Evolutionary conservation across 2,888 invertebrate species (phyloP).

Genomic region (Ophioninae sp.): DNA sequence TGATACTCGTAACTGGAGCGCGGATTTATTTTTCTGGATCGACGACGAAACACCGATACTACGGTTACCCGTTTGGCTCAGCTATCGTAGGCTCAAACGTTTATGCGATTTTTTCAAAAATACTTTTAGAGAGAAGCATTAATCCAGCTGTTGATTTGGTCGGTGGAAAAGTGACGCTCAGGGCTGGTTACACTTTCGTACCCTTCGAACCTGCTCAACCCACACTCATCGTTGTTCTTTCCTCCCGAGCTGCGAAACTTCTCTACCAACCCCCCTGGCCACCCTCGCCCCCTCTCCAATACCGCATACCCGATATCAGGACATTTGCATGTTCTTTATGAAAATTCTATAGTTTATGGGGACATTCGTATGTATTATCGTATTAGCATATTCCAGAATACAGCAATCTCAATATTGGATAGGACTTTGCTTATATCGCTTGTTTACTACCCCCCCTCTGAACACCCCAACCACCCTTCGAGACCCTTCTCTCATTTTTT

Average conservation of each 20-base stretch:
- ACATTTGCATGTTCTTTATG: constrained; percentile 81
- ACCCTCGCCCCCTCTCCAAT: too few relatives aligned
- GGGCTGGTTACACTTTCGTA: constrained; percentile 18
- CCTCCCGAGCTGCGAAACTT: constrained; percentile 35
- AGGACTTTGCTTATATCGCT: constrained; percentile 76
- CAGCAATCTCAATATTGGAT: constrained; percentile 81
- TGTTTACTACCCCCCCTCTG: constrained; percentile 78
- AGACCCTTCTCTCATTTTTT: constrained; percentile 46
- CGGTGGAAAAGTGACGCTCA: constrained; percentile 32
- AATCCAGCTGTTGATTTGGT: constrained; percentile 64
- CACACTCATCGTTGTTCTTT: constrained; percentile 12
- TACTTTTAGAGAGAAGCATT: constrained; percentile 61
- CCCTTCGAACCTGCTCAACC: constrained; percentile 23
- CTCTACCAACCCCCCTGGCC: constrained; percentile 14
- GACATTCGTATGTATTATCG: constrained; percentile 81
- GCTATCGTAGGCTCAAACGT: not conserved
- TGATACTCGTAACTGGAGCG: constrained; percentile 42
- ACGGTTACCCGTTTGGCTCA: too few relatives aligned
- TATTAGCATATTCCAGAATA: constrained; percentile 81
- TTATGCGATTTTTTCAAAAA: not conserved
- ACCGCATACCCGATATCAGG: constrained; percentile 76
- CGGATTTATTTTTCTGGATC: constrained; percentile 38
- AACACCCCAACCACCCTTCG: not conserved
- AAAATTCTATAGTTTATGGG: constrained; percentile 81
- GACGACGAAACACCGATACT: not conserved